Conservation (phyloP, 2,113 vertebrate species). For the Pongo pygmaeus region DNA sequence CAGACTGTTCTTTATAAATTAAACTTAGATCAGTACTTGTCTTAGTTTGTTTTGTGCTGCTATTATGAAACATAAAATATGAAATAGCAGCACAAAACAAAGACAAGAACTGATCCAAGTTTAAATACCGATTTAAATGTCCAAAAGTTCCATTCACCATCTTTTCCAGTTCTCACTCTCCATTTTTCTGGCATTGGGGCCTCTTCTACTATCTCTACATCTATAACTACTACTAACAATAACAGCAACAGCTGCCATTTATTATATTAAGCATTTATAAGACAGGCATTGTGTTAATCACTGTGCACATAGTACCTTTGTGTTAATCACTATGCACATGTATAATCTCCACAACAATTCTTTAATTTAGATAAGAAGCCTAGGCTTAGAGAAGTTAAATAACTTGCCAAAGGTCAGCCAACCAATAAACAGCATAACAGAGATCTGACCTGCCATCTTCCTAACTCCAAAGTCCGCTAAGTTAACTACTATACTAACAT, state of each 20-base stretch:
- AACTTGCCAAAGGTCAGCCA: neutral
- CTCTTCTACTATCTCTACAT: neutral
- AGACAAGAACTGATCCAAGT: neutral
- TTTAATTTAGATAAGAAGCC: neutral
- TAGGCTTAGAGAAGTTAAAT: conserved; percentile 16
- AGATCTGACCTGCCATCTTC: neutral
- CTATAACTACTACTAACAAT: neutral
- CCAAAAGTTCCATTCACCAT: neutral
- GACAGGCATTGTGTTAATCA: neutral
- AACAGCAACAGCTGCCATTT: neutral
- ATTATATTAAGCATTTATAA: conserved; percentile 3
- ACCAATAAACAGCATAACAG: neutral
- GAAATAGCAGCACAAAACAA: neutral
- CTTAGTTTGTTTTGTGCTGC: neutral
- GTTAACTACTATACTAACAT: neutral
- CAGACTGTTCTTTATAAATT: neutral
- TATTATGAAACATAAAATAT: neutral
- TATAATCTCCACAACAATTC: neutral
- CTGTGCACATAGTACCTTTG: neutral
- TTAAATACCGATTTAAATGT: neutral
- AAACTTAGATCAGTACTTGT: neutral
- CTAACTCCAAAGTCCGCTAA: neutral
- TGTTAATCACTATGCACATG: neutral
- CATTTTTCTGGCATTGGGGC: neutral
- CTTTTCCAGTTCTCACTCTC: neutral